Evolutionary conservation across 2,888 invertebrate genomes (phyloP).

Genomic region (Amaurobius ferox): DNA sequence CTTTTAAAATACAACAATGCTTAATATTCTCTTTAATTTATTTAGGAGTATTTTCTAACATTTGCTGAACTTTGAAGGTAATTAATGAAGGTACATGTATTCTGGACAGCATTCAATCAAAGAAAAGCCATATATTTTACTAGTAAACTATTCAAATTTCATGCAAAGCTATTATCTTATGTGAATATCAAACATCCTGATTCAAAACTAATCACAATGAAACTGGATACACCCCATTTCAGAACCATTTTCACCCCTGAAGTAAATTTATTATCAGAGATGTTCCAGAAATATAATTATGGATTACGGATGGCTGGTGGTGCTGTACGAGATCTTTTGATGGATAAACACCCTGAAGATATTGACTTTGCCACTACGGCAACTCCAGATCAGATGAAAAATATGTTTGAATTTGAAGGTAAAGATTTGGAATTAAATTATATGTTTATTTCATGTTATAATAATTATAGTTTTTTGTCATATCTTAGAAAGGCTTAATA

Average conservation of each 20-base stretch:
- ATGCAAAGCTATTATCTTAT: neutral
- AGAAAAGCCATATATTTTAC: no score
- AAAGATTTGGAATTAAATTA: neutral
- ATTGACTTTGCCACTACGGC: slow-evolving; percentile 98
- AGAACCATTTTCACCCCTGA: slow-evolving; percentile 89
- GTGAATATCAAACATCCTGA: neutral
- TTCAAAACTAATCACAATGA: slow-evolving; percentile 77
- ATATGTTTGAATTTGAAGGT: slow-evolving; percentile 85
- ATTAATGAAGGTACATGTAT: no score
- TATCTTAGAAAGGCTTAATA: no score
- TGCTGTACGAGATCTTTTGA: slow-evolving; percentile 93
- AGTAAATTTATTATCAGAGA: slow-evolving; percentile 82
- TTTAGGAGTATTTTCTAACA: no score
- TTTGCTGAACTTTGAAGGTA: no score
- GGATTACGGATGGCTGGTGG: slow-evolving; percentile 97
- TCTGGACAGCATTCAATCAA: no score
- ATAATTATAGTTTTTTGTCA: no score
- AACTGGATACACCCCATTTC: slow-evolving; percentile 85
- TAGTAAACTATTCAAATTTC: neutral
- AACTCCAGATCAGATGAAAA: slow-evolving; percentile 96
- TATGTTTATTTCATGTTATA: no score
- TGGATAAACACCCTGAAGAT: slow-evolving; percentile 89
- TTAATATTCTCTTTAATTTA: no score
- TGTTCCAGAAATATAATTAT: slow-evolving; percentile 89
- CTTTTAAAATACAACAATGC: no score